These are phyloP conservation scores for Chymomyza fuscimana DNA, from an alignment of 2,888 invertebrate genomes.

Conservation along the genomic window DNA sequence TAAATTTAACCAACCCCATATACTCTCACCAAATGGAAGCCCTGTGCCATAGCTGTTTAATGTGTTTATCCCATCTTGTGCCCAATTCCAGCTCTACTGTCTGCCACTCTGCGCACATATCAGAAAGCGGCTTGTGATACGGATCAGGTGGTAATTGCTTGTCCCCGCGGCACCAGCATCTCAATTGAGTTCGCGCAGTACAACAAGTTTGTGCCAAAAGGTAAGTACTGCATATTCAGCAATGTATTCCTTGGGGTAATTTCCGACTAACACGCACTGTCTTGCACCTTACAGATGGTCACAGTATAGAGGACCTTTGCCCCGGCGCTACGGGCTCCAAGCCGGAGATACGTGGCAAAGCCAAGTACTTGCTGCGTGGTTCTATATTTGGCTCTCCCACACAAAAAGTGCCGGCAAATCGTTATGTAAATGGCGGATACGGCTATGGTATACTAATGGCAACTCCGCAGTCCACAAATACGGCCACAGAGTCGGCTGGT, in stretches of 20 bases:
- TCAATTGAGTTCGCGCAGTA: slow-evolving; percentile 94
- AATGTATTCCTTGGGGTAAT: slow-evolving; percentile 24
- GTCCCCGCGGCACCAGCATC: slow-evolving; percentile 96
- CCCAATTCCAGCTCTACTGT: slow-evolving; percentile 86
- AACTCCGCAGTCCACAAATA: slow-evolving; percentile 20
- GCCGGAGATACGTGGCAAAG: slow-evolving; percentile 71
- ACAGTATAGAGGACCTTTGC: slow-evolving; percentile 78
- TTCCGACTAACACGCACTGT: slow-evolving; percentile 42
- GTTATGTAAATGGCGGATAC: slow-evolving; percentile 69
- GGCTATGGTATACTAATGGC: slow-evolving; percentile 43
- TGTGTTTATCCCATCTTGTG: not conserved
- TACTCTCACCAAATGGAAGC: not conserved
- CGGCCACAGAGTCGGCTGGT: slow-evolving; percentile 25
- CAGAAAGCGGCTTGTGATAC: slow-evolving; percentile 96
- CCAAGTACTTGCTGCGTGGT: slow-evolving; percentile 74
- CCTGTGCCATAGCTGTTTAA: not conserved
- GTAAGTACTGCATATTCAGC: slow-evolving; percentile 59
- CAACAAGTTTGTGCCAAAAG: slow-evolving; percentile 78
- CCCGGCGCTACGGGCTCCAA: slow-evolving; percentile 56
- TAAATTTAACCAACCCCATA: not conserved
- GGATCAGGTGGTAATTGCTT: slow-evolving; percentile 91
- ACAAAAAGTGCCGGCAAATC: slow-evolving; percentile 72
- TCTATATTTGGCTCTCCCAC: slow-evolving; percentile 75
- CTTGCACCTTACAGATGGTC: slow-evolving; percentile 69
- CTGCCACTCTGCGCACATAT: slow-evolving; percentile 94